Percentiles rank a stretch among this genome's conserved stretches.
Evolutionary conservation across 1,140 invertebrate species (phyloP).

Genomic region (Cyclargus thomasi): DNA sequence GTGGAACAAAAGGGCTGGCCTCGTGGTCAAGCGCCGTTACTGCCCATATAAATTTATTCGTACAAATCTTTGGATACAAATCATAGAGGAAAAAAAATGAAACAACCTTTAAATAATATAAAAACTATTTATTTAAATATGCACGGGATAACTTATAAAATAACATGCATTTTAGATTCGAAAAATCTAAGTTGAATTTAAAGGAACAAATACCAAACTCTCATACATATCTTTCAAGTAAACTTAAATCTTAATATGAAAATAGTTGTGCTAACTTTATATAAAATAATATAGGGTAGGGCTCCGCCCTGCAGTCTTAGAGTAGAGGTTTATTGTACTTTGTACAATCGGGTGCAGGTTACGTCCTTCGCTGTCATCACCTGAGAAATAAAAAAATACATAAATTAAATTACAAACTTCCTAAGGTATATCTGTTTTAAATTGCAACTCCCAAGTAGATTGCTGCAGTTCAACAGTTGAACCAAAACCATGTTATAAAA

Average conservation of each 20-base stretch:
- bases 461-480: too few relatives aligned
- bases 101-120: slow-evolving; percentile 35
- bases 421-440: too few relatives aligned
- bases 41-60: too few relatives aligned
- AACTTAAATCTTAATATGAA: slow-evolving; percentile 46
- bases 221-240: slow-evolving; percentile 36
- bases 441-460: too few relatives aligned
- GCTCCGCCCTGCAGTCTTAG: slow-evolving; percentile 57
- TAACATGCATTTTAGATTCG: slow-evolving; percentile 28
- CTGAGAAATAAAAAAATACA: slow-evolving; percentile 63
- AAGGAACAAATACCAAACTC: slow-evolving; percentile 9
- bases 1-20: too few relatives aligned
- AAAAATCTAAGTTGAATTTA: slow-evolving; percentile 11
- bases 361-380: slow-evolving; percentile 82
- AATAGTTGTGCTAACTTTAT: slow-evolving; percentile 50
- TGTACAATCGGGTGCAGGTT: slow-evolving; percentile 84
- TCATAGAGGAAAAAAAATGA: slow-evolving; percentile 14
- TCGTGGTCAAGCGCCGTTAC: too few relatives aligned
- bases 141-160: slow-evolving; percentile 67
- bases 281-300: slow-evolving; percentile 45
- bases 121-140: slow-evolving; percentile 67
- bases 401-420: neutral
- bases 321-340: slow-evolving; percentile 69
- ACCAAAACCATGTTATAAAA: slow-evolving; percentile 7
- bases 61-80: too few relatives aligned